Conservation (phyloP, 2,113 vertebrate genomes). For the Gallinago media region DNA sequence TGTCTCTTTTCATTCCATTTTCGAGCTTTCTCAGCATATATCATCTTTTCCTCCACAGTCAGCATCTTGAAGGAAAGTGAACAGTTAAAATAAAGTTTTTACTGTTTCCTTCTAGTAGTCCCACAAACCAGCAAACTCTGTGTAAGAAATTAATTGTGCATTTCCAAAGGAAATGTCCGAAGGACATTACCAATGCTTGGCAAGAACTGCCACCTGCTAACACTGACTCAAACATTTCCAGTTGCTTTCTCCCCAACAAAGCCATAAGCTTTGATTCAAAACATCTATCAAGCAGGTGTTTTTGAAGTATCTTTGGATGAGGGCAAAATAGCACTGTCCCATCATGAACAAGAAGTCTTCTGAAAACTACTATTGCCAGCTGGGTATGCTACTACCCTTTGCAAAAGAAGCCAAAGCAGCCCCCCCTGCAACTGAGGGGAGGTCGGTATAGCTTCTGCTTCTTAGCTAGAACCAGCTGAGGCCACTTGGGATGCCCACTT, state of each 20-base stretch:
- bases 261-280: rapidly evolving
- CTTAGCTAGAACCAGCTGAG: background rate
- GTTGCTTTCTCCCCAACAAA: background rate
- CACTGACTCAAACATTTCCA: background rate
- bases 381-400: rapidly evolving
- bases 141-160: rapidly evolving
- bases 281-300: rapidly evolving
- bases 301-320: rapidly evolving
- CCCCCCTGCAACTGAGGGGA: background rate
- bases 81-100: background rate
- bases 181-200: rapidly evolving
- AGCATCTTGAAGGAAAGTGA: slow-evolving; percentile 52
- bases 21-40: slow-evolving; percentile 73
- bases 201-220: background rate
- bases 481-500: rapidly evolving
- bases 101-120: background rate
- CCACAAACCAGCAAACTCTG: background rate
- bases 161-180: background rate
- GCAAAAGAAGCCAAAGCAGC: no score
- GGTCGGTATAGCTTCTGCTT: rapidly evolving
- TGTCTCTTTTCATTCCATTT: slow-evolving; percentile 53
- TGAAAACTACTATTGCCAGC: background rate
- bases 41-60: slow-evolving; percentile 55
- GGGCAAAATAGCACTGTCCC: background rate
- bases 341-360: no score